Conservation (phyloP, 2,888 invertebrate species). For the Thymelicus acteon region DNA sequence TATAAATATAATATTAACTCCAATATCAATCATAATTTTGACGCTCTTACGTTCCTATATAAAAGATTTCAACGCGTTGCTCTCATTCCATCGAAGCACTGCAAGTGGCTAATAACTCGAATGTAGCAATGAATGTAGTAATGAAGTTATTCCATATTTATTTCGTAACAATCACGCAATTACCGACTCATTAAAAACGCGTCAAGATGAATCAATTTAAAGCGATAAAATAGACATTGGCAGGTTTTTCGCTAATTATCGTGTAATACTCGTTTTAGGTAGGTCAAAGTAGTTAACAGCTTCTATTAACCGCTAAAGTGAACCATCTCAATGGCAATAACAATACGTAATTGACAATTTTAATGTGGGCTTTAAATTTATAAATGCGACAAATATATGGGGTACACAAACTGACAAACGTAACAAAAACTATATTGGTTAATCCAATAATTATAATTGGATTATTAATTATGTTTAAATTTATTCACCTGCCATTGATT, state of each 20-base stretch:
- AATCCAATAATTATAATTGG: too few species aligned
- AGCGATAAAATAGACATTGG: slow-evolving; percentile 36
- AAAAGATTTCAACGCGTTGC: slow-evolving; percentile 79
- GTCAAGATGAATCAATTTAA: slow-evolving; percentile 27
- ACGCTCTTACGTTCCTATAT: slow-evolving; percentile 47
- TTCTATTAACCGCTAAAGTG: slow-evolving; percentile 28
- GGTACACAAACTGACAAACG: too few species aligned
- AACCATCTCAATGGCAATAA: neutral
- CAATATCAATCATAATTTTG: neutral
- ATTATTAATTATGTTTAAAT: too few species aligned
- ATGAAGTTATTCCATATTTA: slow-evolving; percentile 24
- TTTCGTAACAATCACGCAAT: slow-evolving; percentile 34
- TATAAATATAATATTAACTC: neutral
- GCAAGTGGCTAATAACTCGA: neutral
- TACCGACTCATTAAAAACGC: slow-evolving; percentile 30
- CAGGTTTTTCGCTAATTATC: slow-evolving; percentile 42
- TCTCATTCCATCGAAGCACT: slow-evolving; percentile 1
- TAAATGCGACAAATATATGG: too few species aligned
- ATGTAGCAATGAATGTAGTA: slow-evolving; percentile 6
- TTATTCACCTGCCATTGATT: too few species aligned
- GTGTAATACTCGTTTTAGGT: slow-evolving; percentile 22
- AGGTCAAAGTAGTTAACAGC: slow-evolving; percentile 36
- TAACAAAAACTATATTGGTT: too few species aligned
- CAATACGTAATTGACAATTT: neutral
- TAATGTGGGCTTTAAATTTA: too few species aligned